Percentiles rank a stretch among this genome's conserved stretches.
phyloP scores from a whole-genome alignment of 1,140 invertebrate species.

The Spodoptera litura region DNA sequence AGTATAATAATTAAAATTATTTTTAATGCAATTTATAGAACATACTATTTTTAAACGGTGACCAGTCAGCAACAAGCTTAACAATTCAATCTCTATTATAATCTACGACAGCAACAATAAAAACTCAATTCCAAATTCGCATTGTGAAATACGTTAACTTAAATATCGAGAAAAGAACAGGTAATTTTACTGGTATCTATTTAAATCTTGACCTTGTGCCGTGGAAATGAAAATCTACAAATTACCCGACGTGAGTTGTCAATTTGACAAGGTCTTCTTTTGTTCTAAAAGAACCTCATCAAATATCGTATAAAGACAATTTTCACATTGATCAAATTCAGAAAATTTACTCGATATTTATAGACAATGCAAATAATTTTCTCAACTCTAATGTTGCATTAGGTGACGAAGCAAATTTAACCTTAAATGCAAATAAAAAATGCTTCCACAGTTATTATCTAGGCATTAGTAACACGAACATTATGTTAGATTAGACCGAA shows the following conservation, averaged over 20 bases:
- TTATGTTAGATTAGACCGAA: conserved; percentile 5
- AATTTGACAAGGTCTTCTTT: conserved; percentile 54
- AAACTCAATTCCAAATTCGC: conserved; percentile 17
- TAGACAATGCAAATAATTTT: conserved; percentile 24
- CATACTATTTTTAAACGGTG: not conserved
- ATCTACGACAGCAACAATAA: not conserved
- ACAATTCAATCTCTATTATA: not conserved
- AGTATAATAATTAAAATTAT: no score
- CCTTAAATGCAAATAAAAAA: conserved; percentile 37
- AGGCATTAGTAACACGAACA: conserved; percentile 31
- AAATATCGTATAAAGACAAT: not conserved
- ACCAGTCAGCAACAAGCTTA: not conserved
- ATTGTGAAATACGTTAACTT: conserved; percentile 5
- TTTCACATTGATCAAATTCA: conserved; percentile 13
- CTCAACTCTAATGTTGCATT: conserved; percentile 30
- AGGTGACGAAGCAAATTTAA: conserved; percentile 15
- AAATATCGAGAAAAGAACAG: conserved; percentile 31
- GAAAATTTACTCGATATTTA: not conserved
- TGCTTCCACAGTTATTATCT: conserved; percentile 44
- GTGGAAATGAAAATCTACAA: conserved; percentile 50
- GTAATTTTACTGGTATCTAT: conserved; percentile 37
- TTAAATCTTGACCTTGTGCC: conserved; percentile 40
- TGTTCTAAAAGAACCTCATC: conserved; percentile 47
- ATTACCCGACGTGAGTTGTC: conserved; percentile 48
- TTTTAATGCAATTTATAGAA: not conserved